These are phyloP conservation scores for Lytechinus variegatus DNA, from an alignment of 35 echinoderm and acorn worm species.

Conservation along the genomic window DNA sequence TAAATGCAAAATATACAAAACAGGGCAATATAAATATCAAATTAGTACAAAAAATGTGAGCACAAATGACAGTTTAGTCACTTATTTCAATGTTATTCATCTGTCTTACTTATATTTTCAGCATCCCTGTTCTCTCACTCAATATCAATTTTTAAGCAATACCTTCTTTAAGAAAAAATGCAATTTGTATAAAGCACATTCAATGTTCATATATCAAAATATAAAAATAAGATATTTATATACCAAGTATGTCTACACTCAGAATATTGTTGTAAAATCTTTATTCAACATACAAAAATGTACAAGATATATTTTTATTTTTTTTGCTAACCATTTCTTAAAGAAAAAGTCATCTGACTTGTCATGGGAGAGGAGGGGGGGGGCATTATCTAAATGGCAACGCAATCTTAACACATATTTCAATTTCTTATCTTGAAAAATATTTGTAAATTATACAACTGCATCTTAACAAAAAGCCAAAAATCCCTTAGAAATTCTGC, in stretches of 20 bases:
- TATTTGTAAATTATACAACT: neutral
- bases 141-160: neutral
- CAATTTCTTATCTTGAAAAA: neutral
- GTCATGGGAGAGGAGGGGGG: neutral
- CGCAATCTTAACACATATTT: neutral
- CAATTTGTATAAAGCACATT: neutral
- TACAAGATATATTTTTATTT: neutral
- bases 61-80: neutral
- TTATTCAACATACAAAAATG: neutral
- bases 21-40: neutral
- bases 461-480: neutral
- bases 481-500: too few species aligned
- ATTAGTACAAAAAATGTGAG: neutral
- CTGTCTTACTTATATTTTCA: neutral
- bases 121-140: neutral
- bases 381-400: neutral
- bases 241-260: neutral
- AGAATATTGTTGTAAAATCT: neutral
- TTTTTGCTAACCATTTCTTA: too few species aligned
- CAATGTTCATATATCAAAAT: neutral
- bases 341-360: too few species aligned
- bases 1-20: neutral
- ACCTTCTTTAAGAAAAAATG: neutral
- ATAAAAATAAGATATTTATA: neutral
- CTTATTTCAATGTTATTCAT: neutral